phyloP scores from a whole-genome alignment of 2,113 vertebrate genomes.

The Trinectes maculatus region DNA sequence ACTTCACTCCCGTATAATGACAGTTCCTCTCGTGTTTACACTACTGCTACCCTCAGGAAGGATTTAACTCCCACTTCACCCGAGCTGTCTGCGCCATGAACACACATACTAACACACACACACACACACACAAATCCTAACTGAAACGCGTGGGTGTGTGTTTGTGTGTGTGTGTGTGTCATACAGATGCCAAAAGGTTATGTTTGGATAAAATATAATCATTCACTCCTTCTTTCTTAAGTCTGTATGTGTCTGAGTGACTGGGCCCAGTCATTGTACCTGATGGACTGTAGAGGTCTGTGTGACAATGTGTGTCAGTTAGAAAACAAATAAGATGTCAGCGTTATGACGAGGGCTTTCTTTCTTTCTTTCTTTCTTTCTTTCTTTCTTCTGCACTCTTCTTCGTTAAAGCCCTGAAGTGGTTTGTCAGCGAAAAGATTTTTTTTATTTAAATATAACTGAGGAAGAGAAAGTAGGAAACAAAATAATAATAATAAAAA shows the following conservation, averaged over 20 bases:
- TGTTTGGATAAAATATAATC: too few relatives aligned
- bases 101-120: not conserved
- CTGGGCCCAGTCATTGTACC: too few relatives aligned
- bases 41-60: conserved; percentile 64
- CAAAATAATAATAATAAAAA: not conserved
- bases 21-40: conserved; percentile 63
- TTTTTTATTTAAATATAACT: not conserved
- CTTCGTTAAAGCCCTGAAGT: not conserved
- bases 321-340: not conserved
- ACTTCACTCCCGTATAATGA: conserved; percentile 43
- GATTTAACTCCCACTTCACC: conserved; percentile 52
- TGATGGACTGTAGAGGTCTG: not conserved
- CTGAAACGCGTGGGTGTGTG: too few relatives aligned
- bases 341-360: not conserved
- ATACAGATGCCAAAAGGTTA: too few relatives aligned
- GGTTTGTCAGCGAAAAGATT: not conserved
- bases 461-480: not conserved
- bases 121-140: conserved; percentile 1
- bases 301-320: not conserved
- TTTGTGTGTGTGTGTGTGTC: too few relatives aligned
- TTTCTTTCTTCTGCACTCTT: too few relatives aligned
- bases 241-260: too few relatives aligned
- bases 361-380: too few relatives aligned
- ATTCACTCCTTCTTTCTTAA: too few relatives aligned
- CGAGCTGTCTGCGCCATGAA: conserved; percentile 28